These are phyloP conservation scores for Pipistrellus nathusii DNA, from an alignment of 2,797 vertebrate genomes.

Conservation along the genomic window DNA sequence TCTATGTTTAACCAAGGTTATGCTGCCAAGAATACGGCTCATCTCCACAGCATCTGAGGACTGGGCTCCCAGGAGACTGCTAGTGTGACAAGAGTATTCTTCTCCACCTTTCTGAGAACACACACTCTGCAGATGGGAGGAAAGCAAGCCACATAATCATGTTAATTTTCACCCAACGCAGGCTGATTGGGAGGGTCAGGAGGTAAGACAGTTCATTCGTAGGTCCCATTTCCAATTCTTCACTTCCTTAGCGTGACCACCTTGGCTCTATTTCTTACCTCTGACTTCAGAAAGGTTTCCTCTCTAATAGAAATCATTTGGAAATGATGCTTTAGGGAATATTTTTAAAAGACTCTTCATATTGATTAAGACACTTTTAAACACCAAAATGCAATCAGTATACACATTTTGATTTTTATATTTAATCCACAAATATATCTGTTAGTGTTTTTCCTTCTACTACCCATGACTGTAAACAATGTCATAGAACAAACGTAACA, in stretches of 20 bases:
- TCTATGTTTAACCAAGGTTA: fast-evolving
- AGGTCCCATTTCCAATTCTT: not conserved
- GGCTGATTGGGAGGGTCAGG: not conserved
- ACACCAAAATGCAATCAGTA: conserved; percentile 7
- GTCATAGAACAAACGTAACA: not conserved
- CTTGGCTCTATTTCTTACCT: not conserved
- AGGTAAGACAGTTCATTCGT: not conserved
- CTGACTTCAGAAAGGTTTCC: not conserved
- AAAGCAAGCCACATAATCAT: not conserved
- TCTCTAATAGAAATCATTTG: not conserved
- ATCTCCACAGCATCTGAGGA: fast-evolving
- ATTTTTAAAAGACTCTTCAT: not conserved
- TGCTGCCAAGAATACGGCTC: not conserved
- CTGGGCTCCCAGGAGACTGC: not conserved
- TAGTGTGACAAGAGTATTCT: fast-evolving
- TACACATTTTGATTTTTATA: not conserved
- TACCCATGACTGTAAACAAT: not conserved
- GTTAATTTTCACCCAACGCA: not conserved
- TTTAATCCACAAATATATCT: not conserved
- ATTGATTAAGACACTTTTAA: not conserved
- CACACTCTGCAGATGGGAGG: fast-evolving
- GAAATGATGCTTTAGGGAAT: not conserved
- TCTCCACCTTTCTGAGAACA: not conserved
- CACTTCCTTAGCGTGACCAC: not conserved
- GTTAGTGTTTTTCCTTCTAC: not conserved